Evolutionary conservation across 2,888 invertebrate genomes (phyloP).

Genomic region (Calliopum simillimum): DNA sequence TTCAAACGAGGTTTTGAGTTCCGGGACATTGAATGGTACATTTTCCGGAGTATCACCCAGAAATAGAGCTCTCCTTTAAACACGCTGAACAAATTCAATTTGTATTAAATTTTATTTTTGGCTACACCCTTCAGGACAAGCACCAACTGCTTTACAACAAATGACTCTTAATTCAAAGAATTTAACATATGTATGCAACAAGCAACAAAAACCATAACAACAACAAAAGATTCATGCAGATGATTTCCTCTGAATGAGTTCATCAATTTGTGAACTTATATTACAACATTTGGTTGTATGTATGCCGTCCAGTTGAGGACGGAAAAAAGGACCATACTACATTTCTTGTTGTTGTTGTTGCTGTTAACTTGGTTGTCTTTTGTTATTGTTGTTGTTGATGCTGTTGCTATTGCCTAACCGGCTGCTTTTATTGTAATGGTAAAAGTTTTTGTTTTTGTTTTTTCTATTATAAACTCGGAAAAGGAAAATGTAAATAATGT

Average conservation of each 20-base stretch:
- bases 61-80: too few relatives aligned
- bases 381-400: constrained; percentile 41
- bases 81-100: too few relatives aligned
- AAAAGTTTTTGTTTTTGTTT: constrained; percentile 8
- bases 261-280: constrained; percentile 17
- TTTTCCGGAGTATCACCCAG: too few relatives aligned
- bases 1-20: too few relatives aligned
- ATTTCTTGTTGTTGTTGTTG: background rate
- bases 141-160: background rate
- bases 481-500: constrained; percentile 18
- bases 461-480: background rate
- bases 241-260: constrained; percentile 26
- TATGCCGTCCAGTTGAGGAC: background rate
- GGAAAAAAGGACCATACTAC: background rate
- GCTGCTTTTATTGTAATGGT: constrained; percentile 32
- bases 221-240: constrained; percentile 12
- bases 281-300: background rate
- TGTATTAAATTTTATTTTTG: too few relatives aligned
- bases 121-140: background rate
- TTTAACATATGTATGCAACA: constrained; percentile 17
- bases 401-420: constrained; percentile 35
- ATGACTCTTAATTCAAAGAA: constrained; percentile 27
- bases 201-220: background rate
- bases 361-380: constrained; percentile 23
- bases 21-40: too few relatives aligned